phyloP scores from a whole-genome alignment of 2,888 invertebrate species.

The Gasteruption jaculator region DNA sequence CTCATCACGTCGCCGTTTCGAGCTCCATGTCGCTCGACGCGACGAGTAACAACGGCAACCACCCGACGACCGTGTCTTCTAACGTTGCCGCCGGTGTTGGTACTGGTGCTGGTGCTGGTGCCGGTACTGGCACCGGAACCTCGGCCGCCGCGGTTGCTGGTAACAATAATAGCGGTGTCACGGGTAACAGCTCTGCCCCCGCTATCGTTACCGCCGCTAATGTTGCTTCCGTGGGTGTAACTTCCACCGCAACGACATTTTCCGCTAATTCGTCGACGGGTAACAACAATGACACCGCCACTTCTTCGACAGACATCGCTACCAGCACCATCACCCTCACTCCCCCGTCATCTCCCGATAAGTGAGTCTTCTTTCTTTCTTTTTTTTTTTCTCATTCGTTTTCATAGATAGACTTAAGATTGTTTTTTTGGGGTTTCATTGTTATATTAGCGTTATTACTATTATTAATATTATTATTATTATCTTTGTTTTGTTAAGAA shows the following conservation, averaged over 20 bases:
- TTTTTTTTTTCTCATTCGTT: too few species aligned
- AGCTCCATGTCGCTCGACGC: too few species aligned
- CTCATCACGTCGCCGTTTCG: too few species aligned
- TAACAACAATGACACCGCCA: slow-evolving; percentile 41
- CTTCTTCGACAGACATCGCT: slow-evolving; percentile 46
- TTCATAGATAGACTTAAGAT: too few species aligned
- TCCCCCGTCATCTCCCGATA: slow-evolving; percentile 62
- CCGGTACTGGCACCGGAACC: slow-evolving; percentile 22
- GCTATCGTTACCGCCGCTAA: slow-evolving; percentile 18
- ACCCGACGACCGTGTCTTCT: too few species aligned
- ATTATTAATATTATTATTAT: too few species aligned
- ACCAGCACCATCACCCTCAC: slow-evolving; percentile 55
- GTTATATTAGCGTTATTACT: too few species aligned
- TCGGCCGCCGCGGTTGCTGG: slow-evolving; percentile 18
- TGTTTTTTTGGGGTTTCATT: too few species aligned
- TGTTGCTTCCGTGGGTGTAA: slow-evolving; percentile 28
- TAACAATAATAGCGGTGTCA: slow-evolving; percentile 11
- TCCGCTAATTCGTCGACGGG: too few species aligned
- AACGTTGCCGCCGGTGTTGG: too few species aligned
- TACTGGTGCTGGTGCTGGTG: slow-evolving; percentile 26
- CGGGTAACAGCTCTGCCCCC: slow-evolving; percentile 12
- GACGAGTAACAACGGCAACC: too few species aligned
- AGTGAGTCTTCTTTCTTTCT: slow-evolving; percentile 53
- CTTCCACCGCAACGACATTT: slow-evolving; percentile 33
- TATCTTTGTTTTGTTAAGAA: too few species aligned